Evolutionary conservation across 2,797 vertebrate genomes (phyloP).

Genomic region (Anguilla megastoma): DNA sequence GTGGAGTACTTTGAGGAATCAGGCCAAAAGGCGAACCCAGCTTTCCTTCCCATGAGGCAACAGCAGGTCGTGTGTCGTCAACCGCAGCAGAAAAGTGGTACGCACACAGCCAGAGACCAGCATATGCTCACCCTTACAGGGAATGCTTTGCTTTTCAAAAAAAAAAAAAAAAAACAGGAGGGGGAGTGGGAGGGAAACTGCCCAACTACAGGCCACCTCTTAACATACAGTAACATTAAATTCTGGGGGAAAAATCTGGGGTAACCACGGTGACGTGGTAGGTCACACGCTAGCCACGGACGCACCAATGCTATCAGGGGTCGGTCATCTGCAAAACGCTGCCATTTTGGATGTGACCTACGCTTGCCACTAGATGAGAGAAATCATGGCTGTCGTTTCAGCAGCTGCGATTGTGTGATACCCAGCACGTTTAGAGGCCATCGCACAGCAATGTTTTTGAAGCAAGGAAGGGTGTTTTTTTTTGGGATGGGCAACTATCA

Average conservation of each 20-base stretch:
- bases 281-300: conserved; percentile 55
- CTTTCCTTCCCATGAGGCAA: conserved; percentile 89
- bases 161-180: conserved; percentile 36
- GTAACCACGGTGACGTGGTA: conserved; percentile 38
- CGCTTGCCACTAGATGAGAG: conserved; percentile 63
- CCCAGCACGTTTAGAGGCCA: conserved; percentile 58
- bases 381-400: conserved; percentile 58
- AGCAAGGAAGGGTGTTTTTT: neutral
- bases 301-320: conserved; percentile 52
- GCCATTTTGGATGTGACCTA: conserved; percentile 60
- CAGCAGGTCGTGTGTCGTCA: conserved; percentile 97
- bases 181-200: conserved; percentile 20
- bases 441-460: conserved; percentile 43
- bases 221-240: neutral
- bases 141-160: conserved; percentile 76
- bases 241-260: conserved; percentile 7
- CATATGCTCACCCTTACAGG: conserved; percentile 77
- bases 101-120: conserved; percentile 94
- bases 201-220: neutral
- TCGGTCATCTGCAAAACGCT: conserved; percentile 57
- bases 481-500: neutral
- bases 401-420: conserved; percentile 58
- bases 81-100: conserved; percentile 99
- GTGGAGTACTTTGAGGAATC: conserved; percentile 71
- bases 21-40: conserved; percentile 67